These are phyloP conservation scores for Drosophila micromelanica DNA, from an alignment of 1,140 invertebrate genomes.

Conservation along the genomic window DNA sequence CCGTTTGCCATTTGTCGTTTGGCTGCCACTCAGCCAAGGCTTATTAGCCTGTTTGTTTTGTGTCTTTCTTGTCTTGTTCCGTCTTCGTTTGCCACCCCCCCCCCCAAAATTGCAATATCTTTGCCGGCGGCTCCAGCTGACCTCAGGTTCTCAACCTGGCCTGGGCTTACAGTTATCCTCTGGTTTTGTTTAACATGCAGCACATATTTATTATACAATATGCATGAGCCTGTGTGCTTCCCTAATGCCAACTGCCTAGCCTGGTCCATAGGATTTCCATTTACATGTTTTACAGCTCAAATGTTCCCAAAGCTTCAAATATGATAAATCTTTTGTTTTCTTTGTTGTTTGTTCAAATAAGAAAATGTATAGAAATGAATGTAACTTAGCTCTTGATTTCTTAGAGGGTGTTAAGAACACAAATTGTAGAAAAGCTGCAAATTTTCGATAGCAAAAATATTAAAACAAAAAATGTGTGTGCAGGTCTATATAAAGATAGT, in stretches of 20 bases:
- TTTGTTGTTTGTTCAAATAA: neutral
- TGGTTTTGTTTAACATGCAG: conserved; percentile 41
- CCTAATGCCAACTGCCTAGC: conserved; percentile 18
- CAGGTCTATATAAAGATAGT: too few species aligned
- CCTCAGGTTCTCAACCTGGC: conserved; percentile 23
- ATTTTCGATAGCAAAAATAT: too few species aligned
- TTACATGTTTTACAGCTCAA: conserved; percentile 4
- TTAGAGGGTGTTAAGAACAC: neutral
- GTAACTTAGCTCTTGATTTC: neutral
- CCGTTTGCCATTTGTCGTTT: conserved; percentile 43
- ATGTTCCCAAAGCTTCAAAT: conserved; percentile 16
- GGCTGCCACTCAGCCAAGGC: conserved; percentile 26
- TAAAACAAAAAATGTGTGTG: too few species aligned
- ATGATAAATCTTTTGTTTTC: conserved; percentile 29
- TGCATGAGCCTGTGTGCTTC: conserved; percentile 58
- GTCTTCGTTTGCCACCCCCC: conserved; percentile 19
- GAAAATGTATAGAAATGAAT: neutral
- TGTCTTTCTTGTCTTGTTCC: conserved; percentile 24
- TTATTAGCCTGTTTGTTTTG: conserved; percentile 56
- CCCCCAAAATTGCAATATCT: neutral
- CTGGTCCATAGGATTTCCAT: conserved; percentile 37
- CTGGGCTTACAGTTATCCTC: conserved; percentile 33
- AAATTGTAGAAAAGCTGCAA: neutral
- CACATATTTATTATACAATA: conserved; percentile 73
- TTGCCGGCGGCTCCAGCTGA: conserved; percentile 22